Evolutionary conservation across 2,888 invertebrate genomes (phyloP), one percentile per base, ranked within the genome.

Genomic region (Catocala sponsa): DNA sequence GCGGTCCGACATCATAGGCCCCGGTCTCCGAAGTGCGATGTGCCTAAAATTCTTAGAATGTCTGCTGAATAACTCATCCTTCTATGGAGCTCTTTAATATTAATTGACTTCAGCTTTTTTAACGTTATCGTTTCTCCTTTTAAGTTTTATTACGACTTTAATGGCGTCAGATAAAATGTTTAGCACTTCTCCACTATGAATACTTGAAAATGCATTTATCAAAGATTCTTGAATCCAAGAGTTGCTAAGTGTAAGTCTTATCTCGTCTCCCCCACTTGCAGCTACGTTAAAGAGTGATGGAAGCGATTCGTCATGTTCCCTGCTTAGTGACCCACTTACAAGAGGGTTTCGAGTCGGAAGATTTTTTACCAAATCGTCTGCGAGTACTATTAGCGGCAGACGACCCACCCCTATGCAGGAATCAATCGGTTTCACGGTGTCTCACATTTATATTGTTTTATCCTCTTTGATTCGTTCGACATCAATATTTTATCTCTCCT

Each of bases 31-130:
- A 75, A 76, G 78, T 76, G 80, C 79, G 79, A 83, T 83, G 83
- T 79, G 88, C 85, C 89, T 83, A 84, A 75, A 91, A 89, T 94
- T 92, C 92, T 88, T 69, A 84, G 92, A 92, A 93, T 86, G 89
- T 83, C 87, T 84, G 79, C 78, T 84, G 89, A 85, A 90, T 92
- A 82, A 85, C 88, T 90, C 86, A 89, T 74, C 87, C 85, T 67
- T 85, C 74, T 86, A 85, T 75, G 86, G 87, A 65, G 55, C 65
- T 79, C 81, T 83, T 87, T 82, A 84, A 85, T 87, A 81, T 85
- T 81, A 84, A 86, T 80, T 73, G 68, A 67, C 55, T 62, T 65
- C 60, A 71, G 55, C 59, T 68, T 76, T 66, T 70, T 74, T 57
- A 69, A 66, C 38, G 44, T 41, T 65, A 66, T 74, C 55, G 61